Conservation (phyloP, 1,140 invertebrate genomes). For the Drosophila pruinosa region DNA sequence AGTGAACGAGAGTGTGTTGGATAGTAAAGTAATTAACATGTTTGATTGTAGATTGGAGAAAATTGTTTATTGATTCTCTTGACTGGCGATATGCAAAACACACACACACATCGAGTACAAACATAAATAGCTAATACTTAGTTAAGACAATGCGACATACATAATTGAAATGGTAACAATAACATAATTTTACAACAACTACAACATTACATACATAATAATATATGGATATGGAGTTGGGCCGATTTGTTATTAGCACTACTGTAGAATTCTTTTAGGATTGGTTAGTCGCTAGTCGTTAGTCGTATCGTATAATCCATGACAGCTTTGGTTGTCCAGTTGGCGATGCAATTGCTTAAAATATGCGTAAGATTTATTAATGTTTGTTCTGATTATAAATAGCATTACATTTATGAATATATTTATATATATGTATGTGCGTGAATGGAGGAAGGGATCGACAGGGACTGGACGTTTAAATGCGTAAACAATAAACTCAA, state of each 20-base stretch:
- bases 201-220: conserved; percentile 40
- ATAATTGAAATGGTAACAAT: conserved; percentile 33
- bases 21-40: not conserved
- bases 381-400: conserved; percentile 27
- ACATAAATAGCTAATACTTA: conserved; percentile 55
- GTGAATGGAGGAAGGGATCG: not conserved
- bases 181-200: conserved; percentile 40
- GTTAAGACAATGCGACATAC: conserved; percentile 49
- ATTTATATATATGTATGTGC: conserved; percentile 1
- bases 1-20: not conserved
- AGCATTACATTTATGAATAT: conserved; percentile 19
- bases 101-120: conserved; percentile 46
- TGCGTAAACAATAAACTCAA: not conserved
- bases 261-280: not conserved
- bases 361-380: conserved; percentile 37
- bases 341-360: conserved; percentile 37
- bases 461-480: not conserved
- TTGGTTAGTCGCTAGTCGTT: conserved; percentile 1
- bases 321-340: conserved; percentile 39
- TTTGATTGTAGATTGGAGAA: conserved; percentile 48
- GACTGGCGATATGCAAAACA: conserved; percentile 35
- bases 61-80: conserved; percentile 58
- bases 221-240: not conserved
- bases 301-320: conserved; percentile 21
- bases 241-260: not conserved